Evolutionary conservation across 2,113 vertebrate species (phyloP).

Genomic region (Otis tarda): DNA sequence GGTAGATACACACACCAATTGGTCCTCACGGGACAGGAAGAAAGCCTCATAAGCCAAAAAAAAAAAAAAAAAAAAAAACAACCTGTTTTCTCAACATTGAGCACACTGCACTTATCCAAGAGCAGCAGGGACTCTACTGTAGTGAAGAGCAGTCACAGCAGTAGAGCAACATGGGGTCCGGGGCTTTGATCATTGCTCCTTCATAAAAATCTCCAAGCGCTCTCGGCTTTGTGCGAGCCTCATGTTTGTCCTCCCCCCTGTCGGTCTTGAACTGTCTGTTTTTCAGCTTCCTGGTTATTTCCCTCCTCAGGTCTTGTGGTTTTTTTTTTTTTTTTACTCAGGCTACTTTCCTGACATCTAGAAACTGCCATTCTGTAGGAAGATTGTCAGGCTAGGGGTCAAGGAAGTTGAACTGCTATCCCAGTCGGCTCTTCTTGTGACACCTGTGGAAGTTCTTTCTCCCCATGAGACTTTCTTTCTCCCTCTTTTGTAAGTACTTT

Average conservation of each 20-base stretch:
- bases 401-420: not conserved
- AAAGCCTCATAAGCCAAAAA: not conserved
- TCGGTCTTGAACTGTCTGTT: not conserved
- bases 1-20: not conserved
- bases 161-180: not conserved
- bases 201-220: not conserved
- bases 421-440: not conserved
- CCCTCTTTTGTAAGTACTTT: not conserved
- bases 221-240: not conserved
- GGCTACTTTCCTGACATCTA: not conserved
- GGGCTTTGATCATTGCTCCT: not conserved
- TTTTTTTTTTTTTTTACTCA: not conserved
- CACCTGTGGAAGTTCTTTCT: not conserved
- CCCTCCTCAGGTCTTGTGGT: not conserved
- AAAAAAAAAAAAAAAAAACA: not conserved
- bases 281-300: not conserved
- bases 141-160: not conserved
- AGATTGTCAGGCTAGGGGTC: not conserved
- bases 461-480: not conserved
- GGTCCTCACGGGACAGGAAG: not conserved
- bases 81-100: not conserved
- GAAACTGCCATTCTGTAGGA: not conserved
- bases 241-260: fast-evolving
- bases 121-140: not conserved
- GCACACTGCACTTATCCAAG: fast-evolving